Base-by-base conservation (phyloP, 2,888 invertebrate species). In the Scrobipalpa atriplicella region DNA sequence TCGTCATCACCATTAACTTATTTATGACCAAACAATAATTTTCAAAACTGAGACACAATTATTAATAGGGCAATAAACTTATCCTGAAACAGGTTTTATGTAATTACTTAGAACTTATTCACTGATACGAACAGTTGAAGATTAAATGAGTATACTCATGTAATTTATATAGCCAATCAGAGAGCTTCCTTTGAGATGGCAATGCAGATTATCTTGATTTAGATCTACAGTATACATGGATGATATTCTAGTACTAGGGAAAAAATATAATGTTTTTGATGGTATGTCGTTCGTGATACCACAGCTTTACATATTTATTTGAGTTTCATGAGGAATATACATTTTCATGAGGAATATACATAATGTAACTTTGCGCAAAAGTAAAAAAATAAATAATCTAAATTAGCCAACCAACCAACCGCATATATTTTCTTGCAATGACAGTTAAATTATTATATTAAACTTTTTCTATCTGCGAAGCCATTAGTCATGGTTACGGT, bases 381-480 rank as follows among this genome's bases (percentile, higher is more conserved):
- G 3, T 47, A 16, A 47, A 47, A 47, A 16, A 11, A 43, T 10
- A 41, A 1, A 13, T 11, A 13, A 13, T 3, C n/a, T 1, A 47
- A 47, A 16, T 47, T 3, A 5, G 3, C n/a, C 7, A 47, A 7
- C 47, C 16, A 16, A 47, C 16, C 47, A 47, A 47, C 47, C 16
- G 8, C 47, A n/a, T 47, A n/a, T 47, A 47, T 47, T 47, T 47
- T 16, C n/a, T 47, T n/a, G 3, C 1, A 47, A 47, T 47, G 47
- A n/a, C 16, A 47, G 8, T 47, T n/a, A 47, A n/a, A 47, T 16
- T 16, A 47, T 39, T 8, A 5, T 11, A 39, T 47, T 47, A 47
- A 47, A n/a, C 47, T 47, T 47, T 47, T 47, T 47, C 47, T 47
- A 47, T n/a, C 47, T 47, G 16, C 47, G 16, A 47, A 47, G n/a